Evolutionary conservation across 2,888 invertebrate species (phyloP).

Genomic region (Willowsia nigromaculata): DNA sequence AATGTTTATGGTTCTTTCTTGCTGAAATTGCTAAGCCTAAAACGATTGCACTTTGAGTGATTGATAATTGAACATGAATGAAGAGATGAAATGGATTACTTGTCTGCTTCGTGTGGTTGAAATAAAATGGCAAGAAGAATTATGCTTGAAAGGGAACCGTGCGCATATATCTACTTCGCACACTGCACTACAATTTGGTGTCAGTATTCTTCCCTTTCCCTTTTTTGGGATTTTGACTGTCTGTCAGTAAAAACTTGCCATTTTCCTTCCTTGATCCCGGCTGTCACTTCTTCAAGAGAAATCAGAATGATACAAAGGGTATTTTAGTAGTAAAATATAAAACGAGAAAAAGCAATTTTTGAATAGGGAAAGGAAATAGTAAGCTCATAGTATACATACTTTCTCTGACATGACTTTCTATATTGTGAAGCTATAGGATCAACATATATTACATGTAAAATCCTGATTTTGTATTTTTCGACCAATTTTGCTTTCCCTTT

Average conservation of each 20-base stretch:
- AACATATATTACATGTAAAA: too few relatives aligned
- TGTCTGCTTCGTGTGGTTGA: constrained; percentile 16
- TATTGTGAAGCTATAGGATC: too few relatives aligned
- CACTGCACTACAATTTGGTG: too few relatives aligned
- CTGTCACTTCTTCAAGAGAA: constrained; percentile 53
- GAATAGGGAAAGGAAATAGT: background rate
- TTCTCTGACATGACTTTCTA: background rate
- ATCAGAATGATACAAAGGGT: constrained; percentile 46
- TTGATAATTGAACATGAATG: constrained; percentile 74
- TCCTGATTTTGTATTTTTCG: too few relatives aligned
- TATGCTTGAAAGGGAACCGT: background rate
- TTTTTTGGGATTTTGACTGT: constrained; percentile 26
- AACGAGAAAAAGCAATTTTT: constrained; percentile 21
- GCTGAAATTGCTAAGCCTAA: constrained; percentile 34
- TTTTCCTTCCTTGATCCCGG: constrained; percentile 41
- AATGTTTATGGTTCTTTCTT: constrained; percentile 50
- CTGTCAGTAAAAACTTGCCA: constrained; percentile 49
- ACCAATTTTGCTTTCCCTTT: background rate
- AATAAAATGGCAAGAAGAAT: constrained; percentile 19
- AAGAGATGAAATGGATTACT: constrained; percentile 58
- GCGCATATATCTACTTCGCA: background rate
- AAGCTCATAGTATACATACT: background rate
- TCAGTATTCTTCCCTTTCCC: background rate
- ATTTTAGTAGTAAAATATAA: background rate
- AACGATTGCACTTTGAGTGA: constrained; percentile 69